Percentiles rank a stretch among this genome's conserved stretches.
Evolutionary conservation across 2,113 vertebrate genomes (phyloP).

Genomic region (Carassius gibelio): DNA sequence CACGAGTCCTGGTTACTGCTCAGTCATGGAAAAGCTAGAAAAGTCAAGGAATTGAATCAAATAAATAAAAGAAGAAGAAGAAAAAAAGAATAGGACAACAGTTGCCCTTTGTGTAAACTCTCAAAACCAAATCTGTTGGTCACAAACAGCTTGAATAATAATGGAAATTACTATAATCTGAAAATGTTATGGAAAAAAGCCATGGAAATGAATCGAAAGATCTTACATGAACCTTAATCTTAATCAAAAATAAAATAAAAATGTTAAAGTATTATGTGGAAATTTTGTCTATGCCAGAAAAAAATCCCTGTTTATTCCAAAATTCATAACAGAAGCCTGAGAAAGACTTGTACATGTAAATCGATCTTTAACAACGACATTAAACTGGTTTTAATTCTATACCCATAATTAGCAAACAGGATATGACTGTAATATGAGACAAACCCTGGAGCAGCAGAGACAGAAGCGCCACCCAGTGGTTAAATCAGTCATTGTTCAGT

Average conservation of each 20-base stretch:
- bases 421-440: not conserved
- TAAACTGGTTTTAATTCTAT: not conserved
- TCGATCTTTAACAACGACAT: not conserved
- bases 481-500: not conserved
- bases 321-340: not conserved
- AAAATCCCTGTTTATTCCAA: no score
- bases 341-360: not conserved
- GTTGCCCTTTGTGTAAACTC: not conserved
- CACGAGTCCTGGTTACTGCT: not conserved
- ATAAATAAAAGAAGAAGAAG: no score
- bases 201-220: not conserved
- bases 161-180: no score
- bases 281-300: no score
- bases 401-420: no score
- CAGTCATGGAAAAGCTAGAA: not conserved
- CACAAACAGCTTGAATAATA: no score
- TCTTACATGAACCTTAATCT: no score
- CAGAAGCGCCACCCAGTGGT: conserved; percentile 14
- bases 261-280: no score
- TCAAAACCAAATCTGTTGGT: no score
- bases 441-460: not conserved
- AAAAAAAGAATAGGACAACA: no score
- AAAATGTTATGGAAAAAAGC: not conserved
- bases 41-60: not conserved
- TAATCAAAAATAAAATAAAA: no score